Evolutionary conservation across 2,888 invertebrate genomes (phyloP).

Genomic region (Drosophila nr. medialis): DNA sequence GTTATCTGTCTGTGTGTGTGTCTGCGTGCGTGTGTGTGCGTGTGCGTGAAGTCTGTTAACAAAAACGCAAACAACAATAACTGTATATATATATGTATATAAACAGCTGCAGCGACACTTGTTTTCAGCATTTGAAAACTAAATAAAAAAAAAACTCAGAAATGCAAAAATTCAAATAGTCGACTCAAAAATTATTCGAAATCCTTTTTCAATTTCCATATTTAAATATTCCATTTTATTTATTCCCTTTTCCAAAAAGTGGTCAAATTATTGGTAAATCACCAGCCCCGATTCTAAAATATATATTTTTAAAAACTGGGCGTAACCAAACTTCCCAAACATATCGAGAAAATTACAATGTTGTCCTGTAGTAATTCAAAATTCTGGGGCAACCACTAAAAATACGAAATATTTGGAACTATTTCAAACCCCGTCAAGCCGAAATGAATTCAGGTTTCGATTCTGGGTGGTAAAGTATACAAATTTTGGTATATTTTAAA

Average conservation of each 20-base stretch:
- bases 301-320: not conserved
- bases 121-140: slow-evolving; percentile 37
- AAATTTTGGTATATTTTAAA: too few species aligned
- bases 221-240: not conserved
- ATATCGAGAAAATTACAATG: not conserved
- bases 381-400: too few species aligned
- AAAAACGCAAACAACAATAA: slow-evolving; percentile 43
- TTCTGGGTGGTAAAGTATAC: too few species aligned
- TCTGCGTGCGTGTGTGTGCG: not conserved
- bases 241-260: not conserved
- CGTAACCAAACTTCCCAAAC: not conserved
- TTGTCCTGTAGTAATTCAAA: not conserved
- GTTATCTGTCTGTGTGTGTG: not conserved
- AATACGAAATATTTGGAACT: too few species aligned
- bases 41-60: slow-evolving; percentile 48
- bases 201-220: not conserved
- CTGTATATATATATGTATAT: not conserved
- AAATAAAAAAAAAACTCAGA: not conserved
- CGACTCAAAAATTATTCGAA: not conserved
- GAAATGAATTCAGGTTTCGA: too few species aligned
- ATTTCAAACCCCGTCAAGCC: too few species aligned
- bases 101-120: slow-evolving; percentile 55
- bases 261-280: not conserved
- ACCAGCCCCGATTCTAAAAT: not conserved
- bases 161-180: not conserved